Base-by-base conservation (phyloP, 2,888 invertebrate genomes). In the Dolichomitus sp. region DNA sequence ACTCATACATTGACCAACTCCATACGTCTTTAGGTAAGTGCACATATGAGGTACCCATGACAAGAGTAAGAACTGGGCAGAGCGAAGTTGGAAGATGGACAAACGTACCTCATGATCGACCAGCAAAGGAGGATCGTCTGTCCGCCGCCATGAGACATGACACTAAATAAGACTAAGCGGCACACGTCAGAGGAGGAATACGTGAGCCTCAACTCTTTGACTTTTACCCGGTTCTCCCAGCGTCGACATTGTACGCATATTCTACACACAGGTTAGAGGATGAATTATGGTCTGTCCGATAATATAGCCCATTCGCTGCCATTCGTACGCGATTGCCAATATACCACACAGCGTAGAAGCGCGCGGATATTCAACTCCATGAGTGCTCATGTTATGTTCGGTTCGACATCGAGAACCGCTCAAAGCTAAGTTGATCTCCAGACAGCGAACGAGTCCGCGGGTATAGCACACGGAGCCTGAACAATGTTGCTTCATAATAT, bases 281-380 rank as follows among this genome's bases (percentile, higher is more conserved):
- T 82, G 82, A 82, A 82, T 70, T 79, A 82, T 79, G 82, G 66
- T 52, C 82, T 75, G 82, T 79, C 82, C 45, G 42, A 79, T 70
- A 72, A 82, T 79, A 79, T 72, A 66, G 66, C 82, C 82, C 69
- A 75, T 82, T 82, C 78, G 65, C 48, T 76, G 75, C 14, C 68
- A 59, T 57, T 50, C 61, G 69, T 70, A 66, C 40, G 19, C 82
- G 79, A 79, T 79, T 82, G 82, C 59, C 79, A 72, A 75, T 75
- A 68, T 50, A 70, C 57, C 37, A 33, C 33, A 37, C 33, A 42
- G 66, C 70, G 12, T 74, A 77, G 27, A 61, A 40, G 30, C n/a
- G 27, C 57, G 11, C n/a, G n/a, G 14, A 70, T 68, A 69, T 17
- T 9, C 50, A 48, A 66, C 14, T 23, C 45, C 40, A 42, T 40